A percentile compares a stretch with the other conserved stretches of the same genome.
Conservation (phyloP, 1,140 invertebrate species). For the Adoxophyes honmai region DNA sequence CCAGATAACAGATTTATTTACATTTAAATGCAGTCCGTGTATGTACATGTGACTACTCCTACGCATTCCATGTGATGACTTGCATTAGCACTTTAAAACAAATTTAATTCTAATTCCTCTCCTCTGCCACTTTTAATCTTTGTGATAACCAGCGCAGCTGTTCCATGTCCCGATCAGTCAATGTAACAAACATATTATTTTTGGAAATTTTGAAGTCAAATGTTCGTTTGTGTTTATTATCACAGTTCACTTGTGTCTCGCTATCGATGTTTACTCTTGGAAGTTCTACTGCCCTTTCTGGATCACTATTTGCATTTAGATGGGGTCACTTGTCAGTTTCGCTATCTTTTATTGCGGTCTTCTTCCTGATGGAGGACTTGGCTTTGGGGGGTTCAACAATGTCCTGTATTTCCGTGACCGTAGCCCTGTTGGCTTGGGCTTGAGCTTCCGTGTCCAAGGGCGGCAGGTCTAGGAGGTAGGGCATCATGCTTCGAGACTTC, state of each 20-base stretch:
- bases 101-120: background rate
- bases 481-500: slow-evolving; percentile 61
- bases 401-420: slow-evolving; percentile 26
- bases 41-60: no score
- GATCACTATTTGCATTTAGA: slow-evolving; percentile 9
- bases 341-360: slow-evolving; percentile 23
- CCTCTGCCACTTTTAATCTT: slow-evolving; percentile 23
- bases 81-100: no score
- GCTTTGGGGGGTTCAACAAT: slow-evolving; percentile 16
- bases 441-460: slow-evolving; percentile 36
- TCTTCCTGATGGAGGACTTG: slow-evolving; percentile 28
- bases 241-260: slow-evolving; percentile 32
- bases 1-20: slow-evolving; percentile 21
- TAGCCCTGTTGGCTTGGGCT: slow-evolving; percentile 19
- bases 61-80: no score
- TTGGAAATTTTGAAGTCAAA: slow-evolving; percentile 39
- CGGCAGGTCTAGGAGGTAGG: slow-evolving; percentile 56
- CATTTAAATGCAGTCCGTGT: no score
- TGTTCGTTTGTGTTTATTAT: slow-evolving; percentile 35
- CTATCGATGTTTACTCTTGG: slow-evolving; percentile 25
- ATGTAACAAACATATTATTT: slow-evolving; percentile 27
- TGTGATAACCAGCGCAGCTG: slow-evolving; percentile 33
- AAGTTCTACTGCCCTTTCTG: slow-evolving; percentile 21
- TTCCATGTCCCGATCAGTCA: slow-evolving; percentile 40
- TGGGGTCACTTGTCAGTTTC: slow-evolving; percentile 59